Base-by-base conservation (phyloP, 92 coral and sea anemone species). In the Phenganax marumi region DNA sequence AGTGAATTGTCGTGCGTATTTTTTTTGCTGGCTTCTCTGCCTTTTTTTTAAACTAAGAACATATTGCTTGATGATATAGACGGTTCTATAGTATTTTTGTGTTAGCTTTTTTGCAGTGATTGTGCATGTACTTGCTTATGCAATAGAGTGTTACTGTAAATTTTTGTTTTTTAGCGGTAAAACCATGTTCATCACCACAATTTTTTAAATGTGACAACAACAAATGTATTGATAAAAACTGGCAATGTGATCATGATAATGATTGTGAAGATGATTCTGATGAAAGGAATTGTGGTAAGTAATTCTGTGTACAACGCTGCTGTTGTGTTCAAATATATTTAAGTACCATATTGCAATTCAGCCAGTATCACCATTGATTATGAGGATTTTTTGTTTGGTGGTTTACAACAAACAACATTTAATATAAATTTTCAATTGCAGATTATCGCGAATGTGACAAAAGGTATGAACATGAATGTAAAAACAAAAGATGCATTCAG, bases 1-100 rank as follows among this genome's bases (percentile, higher is more conserved):
- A 82, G 46, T 53, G 7, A 54, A 66, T 12, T 94, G 98, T 70
- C 90, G 98, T 94, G 82, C 89, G 94, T 68, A 33, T 33, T 33
- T 12, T 12, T 14, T 56, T 62, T 11, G n/a, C 21, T 3, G 8
- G 46, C 43, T 19, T 12, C 17, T 55, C 46, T 18, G 12, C 47
- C 52, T 8, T 71, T 46, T 46, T 23, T 13, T 14, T 56, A 56
- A 56, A 19, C 7, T 19, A 19, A 56, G 17, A 13, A 14, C 63
- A 13, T 56, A 56, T 56, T 56, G 16, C 21, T 56, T 14, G 63
- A 14, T 19, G 17, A 14, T 1, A 56, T 13, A 56, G 21, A 56
- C 8, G 17, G 63, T 56, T 14, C 63, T 56, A 1, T 56, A 19
- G 17, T 56, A 56, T 14, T 56, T 14, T 19, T 13, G 63, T 1